Evolutionary conservation across 2,888 invertebrate genomes (phyloP).

Genomic region (Eilema caniola): DNA sequence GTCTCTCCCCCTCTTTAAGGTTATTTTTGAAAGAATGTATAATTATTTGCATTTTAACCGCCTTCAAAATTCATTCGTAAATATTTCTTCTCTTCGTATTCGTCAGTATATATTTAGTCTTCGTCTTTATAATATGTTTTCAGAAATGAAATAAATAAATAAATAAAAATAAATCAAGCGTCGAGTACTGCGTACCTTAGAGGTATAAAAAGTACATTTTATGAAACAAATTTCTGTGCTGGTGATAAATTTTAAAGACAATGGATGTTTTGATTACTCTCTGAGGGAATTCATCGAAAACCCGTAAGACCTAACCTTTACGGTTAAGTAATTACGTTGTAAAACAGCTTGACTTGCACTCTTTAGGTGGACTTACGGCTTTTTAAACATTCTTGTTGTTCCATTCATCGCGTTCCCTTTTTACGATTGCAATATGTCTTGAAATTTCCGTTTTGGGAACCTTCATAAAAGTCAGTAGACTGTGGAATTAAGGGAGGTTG

Average conservation of each 20-base stretch:
- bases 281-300: conserved; percentile 28
- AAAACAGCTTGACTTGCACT: conserved; percentile 38
- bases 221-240: background rate
- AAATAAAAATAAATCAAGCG: too few relatives aligned
- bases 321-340: conserved; percentile 39
- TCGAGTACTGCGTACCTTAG: too few relatives aligned
- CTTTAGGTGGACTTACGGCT: conserved; percentile 32
- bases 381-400: conserved; percentile 44
- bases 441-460: conserved; percentile 8
- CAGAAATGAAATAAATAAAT: too few relatives aligned
- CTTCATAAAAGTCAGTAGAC: background rate
- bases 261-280: conserved; percentile 26
- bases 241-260: conserved; percentile 2
- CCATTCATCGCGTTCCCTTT: conserved; percentile 23
- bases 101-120: too few relatives aligned
- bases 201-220: background rate
- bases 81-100: too few relatives aligned
- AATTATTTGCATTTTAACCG: background rate
- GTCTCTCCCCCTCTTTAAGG: too few relatives aligned
- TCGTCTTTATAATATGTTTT: too few relatives aligned
- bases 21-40: too few relatives aligned
- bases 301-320: conserved; percentile 37
- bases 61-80: too few relatives aligned
- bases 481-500: background rate
- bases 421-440: conserved; percentile 27